A percentile compares a stretch with the other conserved stretches of the same genome.
Evolutionary conservation across 2,113 vertebrate genomes (phyloP).

Genomic region (Agelaius tricolor): DNA sequence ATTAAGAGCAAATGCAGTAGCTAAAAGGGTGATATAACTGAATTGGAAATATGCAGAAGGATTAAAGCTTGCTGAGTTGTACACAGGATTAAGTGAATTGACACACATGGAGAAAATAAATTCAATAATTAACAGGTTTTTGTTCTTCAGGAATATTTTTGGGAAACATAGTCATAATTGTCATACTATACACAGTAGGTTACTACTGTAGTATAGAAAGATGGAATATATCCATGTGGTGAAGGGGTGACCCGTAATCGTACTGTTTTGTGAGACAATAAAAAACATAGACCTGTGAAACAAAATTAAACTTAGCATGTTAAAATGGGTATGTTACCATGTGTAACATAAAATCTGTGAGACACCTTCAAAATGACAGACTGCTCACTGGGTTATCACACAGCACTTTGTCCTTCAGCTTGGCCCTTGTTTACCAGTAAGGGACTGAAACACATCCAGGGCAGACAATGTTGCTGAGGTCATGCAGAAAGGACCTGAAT

Average conservation of each 20-base stretch:
- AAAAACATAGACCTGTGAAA: neutral
- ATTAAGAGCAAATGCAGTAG: conserved; percentile 35
- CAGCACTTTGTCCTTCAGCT: neutral
- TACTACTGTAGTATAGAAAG: neutral
- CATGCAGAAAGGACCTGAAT: neutral
- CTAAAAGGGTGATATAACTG: conserved; percentile 37
- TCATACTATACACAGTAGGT: neutral
- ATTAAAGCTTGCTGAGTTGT: conserved; percentile 48
- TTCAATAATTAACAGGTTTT: conserved; percentile 1
- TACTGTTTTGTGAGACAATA: neutral
- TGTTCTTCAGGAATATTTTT: neutral
- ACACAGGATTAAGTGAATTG: conserved; percentile 32
- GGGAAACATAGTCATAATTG: neutral
- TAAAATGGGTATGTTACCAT: neutral
- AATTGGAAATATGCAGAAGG: conserved; percentile 39
- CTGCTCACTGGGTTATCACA: neutral
- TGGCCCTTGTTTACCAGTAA: neutral
- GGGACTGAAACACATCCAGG: neutral
- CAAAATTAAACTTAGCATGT: neutral
- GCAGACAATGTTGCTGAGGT: neutral
- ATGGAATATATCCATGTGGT: neutral
- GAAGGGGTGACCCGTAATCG: neutral
- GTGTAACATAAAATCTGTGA: neutral
- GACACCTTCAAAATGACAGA: neutral
- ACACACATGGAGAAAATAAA: neutral